Evolutionary conservation across 2,888 invertebrate genomes (phyloP), one percentile per base, ranked within the genome.

Genomic region (Acrocera orbiculus): DNA sequence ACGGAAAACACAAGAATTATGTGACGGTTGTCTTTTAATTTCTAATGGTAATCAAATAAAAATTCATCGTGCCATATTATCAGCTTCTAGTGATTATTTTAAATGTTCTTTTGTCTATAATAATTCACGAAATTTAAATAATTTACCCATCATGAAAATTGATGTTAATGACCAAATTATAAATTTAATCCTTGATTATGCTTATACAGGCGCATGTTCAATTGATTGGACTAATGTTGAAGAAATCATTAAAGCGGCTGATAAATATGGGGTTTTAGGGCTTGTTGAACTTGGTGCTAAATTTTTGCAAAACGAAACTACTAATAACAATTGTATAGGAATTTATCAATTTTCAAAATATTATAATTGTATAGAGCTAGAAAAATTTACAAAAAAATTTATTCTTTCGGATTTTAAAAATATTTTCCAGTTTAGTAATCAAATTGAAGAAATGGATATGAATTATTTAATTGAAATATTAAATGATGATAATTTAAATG

Each of bases 71-170:
- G 73, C 71, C 11, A 73, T 80, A 44, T 58, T 81, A 34, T 74
- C 77, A 17, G 73, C 76, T 19, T 71, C 70, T 28, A 78, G 78
- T 58, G 73, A 76, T 15, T 79, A 76, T 57, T 78, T 80, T 55
- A 72, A 69, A 58, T 74, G 73, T 1, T 64, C 76, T 42, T 77
- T 79, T 55, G 71, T 73, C 35, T 76, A 74, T 54, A 72, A 71
- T 10, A 31, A 22, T 20, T 20, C 22, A 5, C 59, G 75, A 41
- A 70, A 69, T 45, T 64, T 66, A 46, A 70, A 38, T 30, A 37
- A 39, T 35, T 32, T 28, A 10, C 63, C 67, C 44, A 66, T 71
- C 52, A 68, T 76, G 42, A 63, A 62, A 44, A 65, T 76, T 22
- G 67, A 66, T 44, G 67, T 71, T 23, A 64, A 71, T 2, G 65